Evolutionary conservation across 2,113 vertebrate species (phyloP), one percentile per base, ranked within the genome.

Genomic region (Anser cygnoides): DNA sequence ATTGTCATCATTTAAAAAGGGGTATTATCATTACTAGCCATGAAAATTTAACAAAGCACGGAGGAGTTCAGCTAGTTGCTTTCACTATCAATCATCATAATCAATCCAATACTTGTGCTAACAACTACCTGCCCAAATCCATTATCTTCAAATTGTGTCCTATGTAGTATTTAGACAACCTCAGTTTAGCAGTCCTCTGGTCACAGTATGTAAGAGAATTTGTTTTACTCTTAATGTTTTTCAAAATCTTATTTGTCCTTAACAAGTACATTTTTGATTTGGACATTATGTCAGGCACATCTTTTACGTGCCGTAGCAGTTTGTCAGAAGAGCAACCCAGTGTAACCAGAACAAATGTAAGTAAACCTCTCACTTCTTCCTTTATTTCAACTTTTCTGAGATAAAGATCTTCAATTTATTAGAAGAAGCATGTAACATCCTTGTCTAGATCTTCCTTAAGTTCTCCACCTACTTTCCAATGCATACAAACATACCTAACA

Each of bases 231-330:
- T 49, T 59, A 13, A 49, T 37, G 19, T 57, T 88, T 82, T 67
- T 84, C 46, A 81, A 78, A 92, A 67, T 33, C 8, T 58, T 4
- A 23, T 23, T 73, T 76, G 12, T 39, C 65, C 70, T 31, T 55
- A 70, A 65, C 29, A 89, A 44, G 15, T 28, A 50, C 9, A 67
- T 44, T 85, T 93, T 35, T 1, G 0, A 76, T 68, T 57, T 50
- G 6, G 44, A 55, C 0, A 0, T 41, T 76, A 68, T 2, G 4
- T 35, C 54, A 80, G 41, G 25, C 35, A 41, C 0, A 44, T 35
- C 33, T 80, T 70, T 86, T 52, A 65, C 49, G 46, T 20, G 63
- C n/a, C 44, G 63, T 13, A 72, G 66, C 43, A 54, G 19, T 44
- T 73, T 6, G 3, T 52, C 29, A 93, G 29, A 29, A 43, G 5